Conservation (phyloP, 2,888 invertebrate genomes). For the Athrips mouffetella region DNA sequence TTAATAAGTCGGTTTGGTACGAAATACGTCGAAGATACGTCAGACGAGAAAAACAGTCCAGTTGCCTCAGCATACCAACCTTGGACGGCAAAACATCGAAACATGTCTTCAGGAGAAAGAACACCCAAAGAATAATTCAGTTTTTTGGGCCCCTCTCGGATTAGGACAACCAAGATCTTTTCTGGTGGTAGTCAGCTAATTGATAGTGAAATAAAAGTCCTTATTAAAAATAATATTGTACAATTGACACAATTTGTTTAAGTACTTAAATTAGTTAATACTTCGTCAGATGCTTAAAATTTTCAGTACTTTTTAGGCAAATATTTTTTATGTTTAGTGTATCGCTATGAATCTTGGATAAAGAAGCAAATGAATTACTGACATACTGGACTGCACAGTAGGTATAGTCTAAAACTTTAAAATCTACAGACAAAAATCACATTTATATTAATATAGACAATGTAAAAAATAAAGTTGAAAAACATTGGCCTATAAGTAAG, state of each 20-base stretch:
- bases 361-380: slow-evolving; percentile 28
- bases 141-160: background rate
- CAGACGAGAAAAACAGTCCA: slow-evolving; percentile 54
- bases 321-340: too few species aligned
- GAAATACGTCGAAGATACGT: slow-evolving; percentile 42
- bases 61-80: slow-evolving; percentile 49
- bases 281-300: background rate
- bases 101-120: too few species aligned
- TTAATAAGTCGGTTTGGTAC: slow-evolving; percentile 54
- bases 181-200: background rate
- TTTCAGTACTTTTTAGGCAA: background rate
- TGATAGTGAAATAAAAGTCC: background rate
- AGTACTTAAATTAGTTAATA: background rate
- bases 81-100: slow-evolving; percentile 77
- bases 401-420: slow-evolving; percentile 53
- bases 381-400: slow-evolving; percentile 53
- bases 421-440: slow-evolving; percentile 67
- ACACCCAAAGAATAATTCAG: too few species aligned
- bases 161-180: background rate
- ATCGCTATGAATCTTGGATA: too few species aligned
- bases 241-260: slow-evolving; percentile 2
- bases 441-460: slow-evolving; percentile 64
- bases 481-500: slow-evolving; percentile 71
- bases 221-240: background rate
- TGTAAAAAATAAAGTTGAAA: slow-evolving; percentile 77